Base-by-base conservation (phyloP, 2,888 invertebrate genomes). In the Periphyllus acericola region DNA sequence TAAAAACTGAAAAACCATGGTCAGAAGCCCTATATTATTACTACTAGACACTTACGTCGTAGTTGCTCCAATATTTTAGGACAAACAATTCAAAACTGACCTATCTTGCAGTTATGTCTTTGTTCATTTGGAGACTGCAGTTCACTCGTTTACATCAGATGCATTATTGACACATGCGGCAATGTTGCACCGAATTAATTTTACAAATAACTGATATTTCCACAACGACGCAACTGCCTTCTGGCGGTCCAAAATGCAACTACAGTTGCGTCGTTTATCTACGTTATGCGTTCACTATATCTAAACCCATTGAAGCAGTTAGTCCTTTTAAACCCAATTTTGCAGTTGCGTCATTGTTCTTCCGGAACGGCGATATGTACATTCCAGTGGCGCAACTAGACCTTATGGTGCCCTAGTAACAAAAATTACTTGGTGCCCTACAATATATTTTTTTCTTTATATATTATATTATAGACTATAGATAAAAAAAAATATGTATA, bases 191-290 rank as follows among this genome's bases (percentile, higher is more conserved):
- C 9, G 71, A 32, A 8, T 71, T 71, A 3, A 71, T 71, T 32
- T 71, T 29, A 71, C 32, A 71, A 71, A 71, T 71, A 71, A 71
- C 71, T 71, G 71, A 71, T 71, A 71, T 71, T 71, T 71, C 71
- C 71, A 71, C n/a, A 32, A 71, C 71, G 71, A 71, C 32, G 71
- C 71, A 71, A 71, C 71, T 71, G n/a, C 71, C 71, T n/a, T 71
- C 71, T 71, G 71, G 11, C 9, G 11, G 71, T 71, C 71, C 2
- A n/a, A 25, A 71, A n/a, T 32, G 19, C 29, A 71, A 71, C 55
- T 55, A 55, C 14, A 55, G 55, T 11, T 55, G 14, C 11, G 32
- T 71, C 6, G n/a, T 32, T 71, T 71, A 5, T 71, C 71, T 71
- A 71, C n/a, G 11, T 71, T 32, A 32, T n/a, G n/a, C 71, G n/a